Conservation (phyloP, 2,113 vertebrate genomes). For the Motacilla tschutschensis region DNA sequence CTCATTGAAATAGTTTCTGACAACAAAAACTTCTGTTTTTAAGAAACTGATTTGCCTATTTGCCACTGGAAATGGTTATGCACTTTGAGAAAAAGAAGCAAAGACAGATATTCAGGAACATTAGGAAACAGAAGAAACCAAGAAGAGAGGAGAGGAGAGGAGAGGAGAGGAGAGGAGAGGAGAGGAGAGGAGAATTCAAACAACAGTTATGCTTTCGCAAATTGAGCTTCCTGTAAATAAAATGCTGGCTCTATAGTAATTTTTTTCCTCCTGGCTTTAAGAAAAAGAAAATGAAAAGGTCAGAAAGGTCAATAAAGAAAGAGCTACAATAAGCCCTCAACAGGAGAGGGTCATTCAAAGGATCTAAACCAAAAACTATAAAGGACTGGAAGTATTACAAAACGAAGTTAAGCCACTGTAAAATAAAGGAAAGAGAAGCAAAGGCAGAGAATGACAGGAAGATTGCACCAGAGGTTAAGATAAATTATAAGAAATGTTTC, state of each 20-base stretch:
- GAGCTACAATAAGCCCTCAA: background rate
- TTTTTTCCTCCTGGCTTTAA: background rate
- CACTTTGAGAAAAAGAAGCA: background rate
- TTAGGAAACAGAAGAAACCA: background rate
- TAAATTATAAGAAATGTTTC: slow-evolving; percentile 56
- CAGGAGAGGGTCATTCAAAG: background rate
- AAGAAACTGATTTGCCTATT: background rate
- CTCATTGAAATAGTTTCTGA: background rate
- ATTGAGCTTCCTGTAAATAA: background rate
- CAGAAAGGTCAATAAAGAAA: background rate
- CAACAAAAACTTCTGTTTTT: background rate
- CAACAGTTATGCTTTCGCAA: background rate
- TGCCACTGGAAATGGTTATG: background rate
- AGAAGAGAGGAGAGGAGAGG: background rate
- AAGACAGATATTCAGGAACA: background rate
- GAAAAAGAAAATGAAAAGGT: background rate
- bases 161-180: background rate
- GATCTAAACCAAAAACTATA: slow-evolving; percentile 9
- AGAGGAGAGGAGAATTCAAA: background rate
- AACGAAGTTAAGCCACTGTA: slow-evolving; percentile 39
- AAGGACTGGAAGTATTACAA: slow-evolving; percentile 18
- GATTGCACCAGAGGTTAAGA: slow-evolving; percentile 42
- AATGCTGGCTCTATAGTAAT: background rate
- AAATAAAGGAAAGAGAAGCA: slow-evolving; percentile 37
- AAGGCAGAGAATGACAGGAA: slow-evolving; percentile 26